Evolutionary conservation across 2,888 invertebrate species (phyloP), one percentile per base, ranked within the genome.

Genomic region (Rutpela maculata): DNA sequence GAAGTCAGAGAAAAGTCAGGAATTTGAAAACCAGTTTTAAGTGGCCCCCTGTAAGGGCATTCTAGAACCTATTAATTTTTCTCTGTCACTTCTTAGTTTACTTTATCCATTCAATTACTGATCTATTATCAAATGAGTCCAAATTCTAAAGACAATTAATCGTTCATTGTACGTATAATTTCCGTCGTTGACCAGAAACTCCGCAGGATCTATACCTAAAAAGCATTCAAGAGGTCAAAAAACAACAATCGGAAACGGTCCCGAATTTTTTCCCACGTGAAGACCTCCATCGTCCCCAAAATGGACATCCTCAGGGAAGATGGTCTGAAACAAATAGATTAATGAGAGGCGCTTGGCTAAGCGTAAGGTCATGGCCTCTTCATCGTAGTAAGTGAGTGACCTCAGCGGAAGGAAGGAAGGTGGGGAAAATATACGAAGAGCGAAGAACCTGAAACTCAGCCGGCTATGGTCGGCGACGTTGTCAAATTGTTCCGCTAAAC

Each of bases 391-490:
- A 86, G 87, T 87, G 85, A 87, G 85, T 87, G 87, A 87, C 87
- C 87, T 87, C 86, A 84, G 84, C 85, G 86, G 86, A 87, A 87
- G 86, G 86, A 86, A 87, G 86, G 86, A 87, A 87, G 85, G 85
- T 85, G 83, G 87, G 86, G 86, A 85, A 84, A 71, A 78, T 81
- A 75, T 77, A 74, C 75, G 73, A 71, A 78, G 76, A 80, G 72
- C 75, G 73, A 71, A 78, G 76, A 80, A 80, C 80, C 76, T 77
- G 80, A 80, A 80, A 71, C 70, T 73, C 55, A 31, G 78, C 74
- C 63, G 66, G 73, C 76, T 66, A 57, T 69, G 59, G 68, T 31
- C 12, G 12, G 56, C 78, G 26, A 10, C 19, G 80, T 80, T 80
- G 80, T 59, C 78, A 43, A 59, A 12, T 35, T 10, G 15, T n/a